Conservation (phyloP, 2,113 vertebrate genomes). For the Otolemur garnettii region DNA sequence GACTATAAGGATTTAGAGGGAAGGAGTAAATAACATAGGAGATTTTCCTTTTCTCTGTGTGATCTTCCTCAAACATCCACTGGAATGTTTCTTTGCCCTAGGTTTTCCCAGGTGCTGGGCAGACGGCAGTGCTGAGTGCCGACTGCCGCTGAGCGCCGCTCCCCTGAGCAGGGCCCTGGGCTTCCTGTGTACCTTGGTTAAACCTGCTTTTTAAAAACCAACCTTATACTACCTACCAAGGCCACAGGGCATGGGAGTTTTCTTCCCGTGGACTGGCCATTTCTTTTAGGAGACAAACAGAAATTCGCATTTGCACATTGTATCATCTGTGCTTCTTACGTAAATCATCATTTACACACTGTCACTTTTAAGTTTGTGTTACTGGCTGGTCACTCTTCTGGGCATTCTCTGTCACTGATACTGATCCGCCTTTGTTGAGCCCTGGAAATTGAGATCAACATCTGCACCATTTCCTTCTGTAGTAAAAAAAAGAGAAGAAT, state of each 20-base stretch:
- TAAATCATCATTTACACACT: neutral
- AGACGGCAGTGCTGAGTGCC: fast-evolving
- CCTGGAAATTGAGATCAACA: neutral
- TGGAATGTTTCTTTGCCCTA: fast-evolving
- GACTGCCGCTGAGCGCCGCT: fast-evolving
- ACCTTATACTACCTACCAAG: neutral
- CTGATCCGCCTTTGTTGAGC: neutral
- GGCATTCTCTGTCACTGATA: neutral
- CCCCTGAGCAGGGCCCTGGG: neutral
- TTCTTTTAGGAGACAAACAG: neutral
- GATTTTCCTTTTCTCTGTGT: neutral
- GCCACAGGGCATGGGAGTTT: neutral
- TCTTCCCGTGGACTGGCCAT: neutral
- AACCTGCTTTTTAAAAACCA: fast-evolving
- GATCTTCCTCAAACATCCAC: neutral
- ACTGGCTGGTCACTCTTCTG: neutral
- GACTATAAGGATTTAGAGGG: fast-evolving
- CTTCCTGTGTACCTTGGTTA: fast-evolving
- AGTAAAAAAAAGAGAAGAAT: neutral
- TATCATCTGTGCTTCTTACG: neutral
- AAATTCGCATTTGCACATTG: neutral
- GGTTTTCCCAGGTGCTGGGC: fast-evolving
- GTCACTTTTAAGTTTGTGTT: neutral
- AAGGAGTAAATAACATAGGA: fast-evolving
- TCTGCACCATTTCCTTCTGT: neutral